Conservation (phyloP, 2,888 invertebrate species). For the Rotaria socialis region DNA sequence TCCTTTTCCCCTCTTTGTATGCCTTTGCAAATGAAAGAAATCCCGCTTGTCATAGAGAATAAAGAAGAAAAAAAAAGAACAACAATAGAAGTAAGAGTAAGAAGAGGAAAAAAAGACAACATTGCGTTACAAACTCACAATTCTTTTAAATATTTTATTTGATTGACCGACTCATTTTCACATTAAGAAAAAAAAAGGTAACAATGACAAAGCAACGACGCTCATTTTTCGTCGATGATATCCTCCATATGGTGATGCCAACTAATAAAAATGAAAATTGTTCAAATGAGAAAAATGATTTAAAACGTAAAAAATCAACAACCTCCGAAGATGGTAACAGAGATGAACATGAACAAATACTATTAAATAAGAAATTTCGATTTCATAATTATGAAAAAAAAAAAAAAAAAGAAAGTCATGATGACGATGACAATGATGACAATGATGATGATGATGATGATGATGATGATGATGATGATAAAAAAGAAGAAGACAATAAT, state of each 20-base stretch:
- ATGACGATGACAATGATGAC: no score
- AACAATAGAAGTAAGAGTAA: background rate
- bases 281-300: background rate
- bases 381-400: background rate
- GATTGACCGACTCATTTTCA: background rate
- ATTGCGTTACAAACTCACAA: background rate
- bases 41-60: background rate
- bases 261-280: background rate
- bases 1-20: background rate
- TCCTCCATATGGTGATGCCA: background rate
- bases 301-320: background rate
- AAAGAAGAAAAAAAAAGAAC: background rate
- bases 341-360: background rate
- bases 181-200: background rate
- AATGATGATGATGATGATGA: background rate
- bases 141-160: background rate
- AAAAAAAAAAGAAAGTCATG: no score
- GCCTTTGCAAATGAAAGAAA: conserved; percentile 1
- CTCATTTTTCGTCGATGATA: background rate
- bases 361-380: background rate
- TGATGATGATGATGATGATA: no score
- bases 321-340: background rate
- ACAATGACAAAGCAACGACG: background rate
- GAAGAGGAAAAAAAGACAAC: background rate
- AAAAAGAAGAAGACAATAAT: background rate